A percentile compares a stretch with the other conserved stretches of the same genome.
Evolutionary conservation across 1,140 invertebrate species (phyloP).

Genomic region (Cecropterus lyciades): DNA sequence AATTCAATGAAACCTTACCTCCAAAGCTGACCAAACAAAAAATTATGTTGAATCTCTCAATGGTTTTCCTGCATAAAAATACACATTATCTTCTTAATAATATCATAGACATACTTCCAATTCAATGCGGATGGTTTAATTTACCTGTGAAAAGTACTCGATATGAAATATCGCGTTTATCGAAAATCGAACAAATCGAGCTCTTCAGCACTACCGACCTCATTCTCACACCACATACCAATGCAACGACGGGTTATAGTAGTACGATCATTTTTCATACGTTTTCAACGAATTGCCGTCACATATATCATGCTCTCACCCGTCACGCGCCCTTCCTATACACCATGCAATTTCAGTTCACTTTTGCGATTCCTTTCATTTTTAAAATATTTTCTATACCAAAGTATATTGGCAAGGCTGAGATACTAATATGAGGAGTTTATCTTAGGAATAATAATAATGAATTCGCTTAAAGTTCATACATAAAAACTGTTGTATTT

Average conservation of each 20-base stretch:
- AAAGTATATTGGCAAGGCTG: neutral
- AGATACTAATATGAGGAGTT: no score
- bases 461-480: no score
- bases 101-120: no score
- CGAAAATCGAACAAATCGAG: slow-evolving; percentile 1
- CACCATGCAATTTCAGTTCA: slow-evolving; percentile 33
- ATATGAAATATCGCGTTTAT: neutral
- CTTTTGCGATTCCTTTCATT: slow-evolving; percentile 9
- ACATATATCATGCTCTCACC: slow-evolving; percentile 41
- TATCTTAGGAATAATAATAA: no score
- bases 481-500: no score
- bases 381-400: slow-evolving; percentile 7
- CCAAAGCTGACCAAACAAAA: no score
- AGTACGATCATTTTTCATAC: slow-evolving; percentile 43
- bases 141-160: no score
- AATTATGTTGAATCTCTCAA: no score
- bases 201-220: neutral
- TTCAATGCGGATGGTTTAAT: no score
- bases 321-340: slow-evolving; percentile 31
- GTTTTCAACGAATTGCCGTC: slow-evolving; percentile 48
- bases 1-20: no score
- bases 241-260: slow-evolving; percentile 29
- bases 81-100: no score
- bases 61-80: no score
- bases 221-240: slow-evolving; percentile 1